Conservation (phyloP, 2,113 vertebrate species). For the Muscicapa adusta region DNA sequence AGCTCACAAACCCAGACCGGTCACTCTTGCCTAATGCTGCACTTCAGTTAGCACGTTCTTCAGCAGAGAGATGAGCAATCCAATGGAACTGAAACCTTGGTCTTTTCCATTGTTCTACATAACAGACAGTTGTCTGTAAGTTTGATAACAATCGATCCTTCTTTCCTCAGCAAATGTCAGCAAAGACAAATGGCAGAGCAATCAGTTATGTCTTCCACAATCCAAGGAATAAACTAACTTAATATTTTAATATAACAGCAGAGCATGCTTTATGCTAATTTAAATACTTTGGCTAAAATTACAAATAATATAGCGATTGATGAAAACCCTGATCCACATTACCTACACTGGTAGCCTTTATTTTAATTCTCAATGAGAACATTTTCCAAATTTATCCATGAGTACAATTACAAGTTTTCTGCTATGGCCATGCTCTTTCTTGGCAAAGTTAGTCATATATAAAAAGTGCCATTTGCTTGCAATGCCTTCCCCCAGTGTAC, state of each 20-base stretch:
- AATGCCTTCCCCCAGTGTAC: background rate
- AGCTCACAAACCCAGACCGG: background rate
- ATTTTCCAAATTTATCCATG: background rate
- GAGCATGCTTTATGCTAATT: background rate
- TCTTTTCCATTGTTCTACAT: background rate
- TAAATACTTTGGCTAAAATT: background rate
- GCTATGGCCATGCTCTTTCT: background rate
- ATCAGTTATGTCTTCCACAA: background rate
- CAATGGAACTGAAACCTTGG: background rate
- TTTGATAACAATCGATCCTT: background rate
- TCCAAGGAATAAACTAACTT: background rate
- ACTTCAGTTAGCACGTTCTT: background rate
- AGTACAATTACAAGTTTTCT: background rate
- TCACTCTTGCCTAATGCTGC: too few relatives aligned
- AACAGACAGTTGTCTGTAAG: background rate
- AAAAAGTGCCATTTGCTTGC: background rate
- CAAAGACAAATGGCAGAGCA: background rate
- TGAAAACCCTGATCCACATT: background rate
- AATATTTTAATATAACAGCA: background rate
- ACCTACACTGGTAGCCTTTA: background rate
- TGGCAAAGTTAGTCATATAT: background rate
- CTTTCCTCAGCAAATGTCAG: background rate
- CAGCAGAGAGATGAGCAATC: background rate
- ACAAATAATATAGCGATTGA: background rate
- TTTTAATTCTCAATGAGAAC: background rate